Conservation (phyloP, 2,797 vertebrate species). For the Thaleichthys pacificus region DNA sequence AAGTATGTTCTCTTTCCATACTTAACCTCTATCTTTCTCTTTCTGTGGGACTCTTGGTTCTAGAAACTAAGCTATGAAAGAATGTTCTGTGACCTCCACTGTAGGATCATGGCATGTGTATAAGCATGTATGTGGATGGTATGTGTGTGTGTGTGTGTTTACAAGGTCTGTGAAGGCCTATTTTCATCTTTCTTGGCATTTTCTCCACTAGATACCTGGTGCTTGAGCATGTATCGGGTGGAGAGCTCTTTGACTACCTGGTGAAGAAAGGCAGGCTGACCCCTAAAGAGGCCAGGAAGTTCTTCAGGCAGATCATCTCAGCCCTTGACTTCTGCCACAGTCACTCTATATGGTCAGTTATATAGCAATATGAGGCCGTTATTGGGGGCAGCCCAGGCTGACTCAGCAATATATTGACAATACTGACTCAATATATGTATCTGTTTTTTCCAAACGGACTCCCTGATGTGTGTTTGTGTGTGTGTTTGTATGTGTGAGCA, state of each 20-base stretch:
- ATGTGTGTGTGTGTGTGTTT: background rate
- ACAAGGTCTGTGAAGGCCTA: no score
- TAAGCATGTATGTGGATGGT: background rate
- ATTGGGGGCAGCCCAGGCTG: no score
- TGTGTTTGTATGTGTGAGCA: constrained; percentile 36
- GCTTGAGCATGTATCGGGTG: constrained; percentile 89
- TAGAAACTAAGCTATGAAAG: constrained; percentile 17
- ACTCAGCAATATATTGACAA: background rate
- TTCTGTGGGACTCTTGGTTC: constrained; percentile 20
- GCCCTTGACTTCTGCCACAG: constrained; percentile 91
- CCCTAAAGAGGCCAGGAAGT: constrained; percentile 90
- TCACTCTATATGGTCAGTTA: constrained; percentile 86
- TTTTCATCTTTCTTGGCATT: background rate
- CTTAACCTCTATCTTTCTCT: constrained; percentile 21
- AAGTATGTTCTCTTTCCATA: constrained; percentile 68
- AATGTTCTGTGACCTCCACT: background rate
- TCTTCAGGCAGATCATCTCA: constrained; percentile 93
- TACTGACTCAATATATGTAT: background rate
- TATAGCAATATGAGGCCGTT: no score
- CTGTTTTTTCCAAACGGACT: background rate
- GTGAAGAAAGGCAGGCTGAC: constrained; percentile 90
- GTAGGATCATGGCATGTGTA: background rate
- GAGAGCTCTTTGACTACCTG: constrained; percentile 90
- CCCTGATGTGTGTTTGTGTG: background rate
- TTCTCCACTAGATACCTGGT: constrained; percentile 82